phyloP scores from a whole-genome alignment of 2,797 vertebrate genomes.

The Tokudaia muenninki region DNA sequence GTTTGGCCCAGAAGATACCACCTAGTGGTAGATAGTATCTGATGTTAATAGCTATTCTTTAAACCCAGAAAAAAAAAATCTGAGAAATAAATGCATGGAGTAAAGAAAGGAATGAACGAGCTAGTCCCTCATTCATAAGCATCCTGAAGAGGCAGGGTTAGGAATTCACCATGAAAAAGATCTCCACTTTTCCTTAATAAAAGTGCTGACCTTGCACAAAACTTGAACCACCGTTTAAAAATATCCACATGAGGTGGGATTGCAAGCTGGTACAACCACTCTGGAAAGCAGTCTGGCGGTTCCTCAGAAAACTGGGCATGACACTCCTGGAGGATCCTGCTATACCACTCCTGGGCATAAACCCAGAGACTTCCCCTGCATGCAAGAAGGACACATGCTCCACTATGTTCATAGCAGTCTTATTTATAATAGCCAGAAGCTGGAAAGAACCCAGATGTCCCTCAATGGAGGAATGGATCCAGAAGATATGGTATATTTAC shows the following conservation, averaged over 20 bases:
- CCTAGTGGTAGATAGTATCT: background rate
- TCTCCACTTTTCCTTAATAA: background rate
- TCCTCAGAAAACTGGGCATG: too few species aligned
- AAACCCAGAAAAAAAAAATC: slow-evolving; percentile 9
- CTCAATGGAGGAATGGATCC: too few species aligned
- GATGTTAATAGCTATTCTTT: background rate
- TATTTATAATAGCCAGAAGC: too few species aligned
- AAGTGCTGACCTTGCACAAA: background rate
- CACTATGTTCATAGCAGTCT: too few species aligned
- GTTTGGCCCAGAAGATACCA: background rate
- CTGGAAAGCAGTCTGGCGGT: too few species aligned
- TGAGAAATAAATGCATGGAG: background rate
- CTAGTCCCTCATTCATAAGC: background rate
- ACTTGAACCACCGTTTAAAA: background rate
- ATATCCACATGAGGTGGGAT: background rate
- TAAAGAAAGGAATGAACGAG: background rate
- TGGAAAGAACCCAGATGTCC: too few species aligned
- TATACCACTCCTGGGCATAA: too few species aligned
- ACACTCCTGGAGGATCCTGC: too few species aligned
- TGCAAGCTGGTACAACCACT: too few species aligned
- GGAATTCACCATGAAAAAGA: background rate
- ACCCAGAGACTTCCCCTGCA: too few species aligned
- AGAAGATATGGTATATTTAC: too few species aligned
- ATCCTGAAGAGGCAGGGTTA: slow-evolving; percentile 1
- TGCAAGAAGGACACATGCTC: too few species aligned